phyloP scores from a whole-genome alignment of 2,113 vertebrate genomes.

The Gobius niger region DNA sequence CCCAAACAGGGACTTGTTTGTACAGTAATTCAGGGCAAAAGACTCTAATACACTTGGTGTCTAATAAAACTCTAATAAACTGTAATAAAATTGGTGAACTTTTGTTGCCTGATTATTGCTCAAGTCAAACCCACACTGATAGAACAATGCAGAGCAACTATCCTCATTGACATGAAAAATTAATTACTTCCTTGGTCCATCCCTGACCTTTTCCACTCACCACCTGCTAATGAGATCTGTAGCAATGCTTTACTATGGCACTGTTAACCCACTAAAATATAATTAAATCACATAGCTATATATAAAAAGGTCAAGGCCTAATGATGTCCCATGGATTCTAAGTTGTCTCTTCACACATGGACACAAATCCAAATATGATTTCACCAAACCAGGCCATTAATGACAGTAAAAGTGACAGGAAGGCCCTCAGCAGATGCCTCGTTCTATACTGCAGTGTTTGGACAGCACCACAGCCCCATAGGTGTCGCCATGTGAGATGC shows the following conservation, averaged over 20 bases:
- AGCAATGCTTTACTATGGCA: neutral
- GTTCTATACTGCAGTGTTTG: neutral
- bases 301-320: neutral
- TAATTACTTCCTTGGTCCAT: neutral
- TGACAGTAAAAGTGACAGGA: neutral
- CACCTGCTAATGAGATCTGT: neutral
- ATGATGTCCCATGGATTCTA: neutral
- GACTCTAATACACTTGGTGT: too few relatives aligned
- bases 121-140: too few relatives aligned
- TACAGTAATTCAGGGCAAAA: too few relatives aligned
- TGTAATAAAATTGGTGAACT: too few relatives aligned
- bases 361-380: conserved; percentile 12
- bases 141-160: neutral
- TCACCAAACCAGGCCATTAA: conserved; percentile 11
- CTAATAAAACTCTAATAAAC: too few relatives aligned
- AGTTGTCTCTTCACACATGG: neutral
- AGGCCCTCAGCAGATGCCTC: neutral
- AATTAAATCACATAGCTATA: neutral
- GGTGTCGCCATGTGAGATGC: conserved; percentile 32
- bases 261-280: neutral
- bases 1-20: too few relatives aligned
- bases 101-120: too few relatives aligned
- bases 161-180: neutral
- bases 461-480: conserved; percentile 1
- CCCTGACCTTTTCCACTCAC: neutral